Base-by-base conservation (phyloP, 2,797 vertebrate genomes). In the Phalanger gymnotis region DNA sequence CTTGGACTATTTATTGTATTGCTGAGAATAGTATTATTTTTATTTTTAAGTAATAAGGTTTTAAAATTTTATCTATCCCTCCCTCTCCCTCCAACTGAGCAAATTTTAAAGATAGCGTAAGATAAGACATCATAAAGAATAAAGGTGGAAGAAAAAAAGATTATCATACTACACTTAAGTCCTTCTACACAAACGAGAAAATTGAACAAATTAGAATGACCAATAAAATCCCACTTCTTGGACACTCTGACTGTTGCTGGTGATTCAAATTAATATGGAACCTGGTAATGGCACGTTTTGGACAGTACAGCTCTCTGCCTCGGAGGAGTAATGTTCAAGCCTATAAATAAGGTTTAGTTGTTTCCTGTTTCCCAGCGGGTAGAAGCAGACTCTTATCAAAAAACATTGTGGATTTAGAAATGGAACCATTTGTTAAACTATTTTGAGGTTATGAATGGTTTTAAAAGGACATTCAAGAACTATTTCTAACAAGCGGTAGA, bases 201-300 rank as follows among this genome's bases (percentile, higher is more conserved):
- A 96, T 4, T 53, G 73, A 92, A 91, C 92, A 91, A 95, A 90
- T 40, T 47, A 94, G 73, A 34, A 53, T 53, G 40, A 12, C 40
- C 7, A 51, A 58, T 54, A 19, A 16, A 57, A 56, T 93, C 27
- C 90, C 92, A 57, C 22, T 93, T 96, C 54, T 95, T 61, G 61
- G 47, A 28, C 3, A 92, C 53, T 89, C 95, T 94, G 53, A 96
- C 92, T 96, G 28, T 31, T 53, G 92, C 94, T 5, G 31, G 91
- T 61, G 58, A 53, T 40, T 93, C 56, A 66, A 53, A 47, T 90
- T 52, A 30, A 51, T 11, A 2, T 91, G 54, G 31, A 54, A n/a
- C 66, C 52, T 93, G 54, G 55, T 91, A 92, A 91, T 52, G 96
- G 57, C 47, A 92, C 54, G 55, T 55, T 94, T 95, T 93, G 40